phyloP scores from a whole-genome alignment of 2,113 vertebrate species.

The Axis porcinus region DNA sequence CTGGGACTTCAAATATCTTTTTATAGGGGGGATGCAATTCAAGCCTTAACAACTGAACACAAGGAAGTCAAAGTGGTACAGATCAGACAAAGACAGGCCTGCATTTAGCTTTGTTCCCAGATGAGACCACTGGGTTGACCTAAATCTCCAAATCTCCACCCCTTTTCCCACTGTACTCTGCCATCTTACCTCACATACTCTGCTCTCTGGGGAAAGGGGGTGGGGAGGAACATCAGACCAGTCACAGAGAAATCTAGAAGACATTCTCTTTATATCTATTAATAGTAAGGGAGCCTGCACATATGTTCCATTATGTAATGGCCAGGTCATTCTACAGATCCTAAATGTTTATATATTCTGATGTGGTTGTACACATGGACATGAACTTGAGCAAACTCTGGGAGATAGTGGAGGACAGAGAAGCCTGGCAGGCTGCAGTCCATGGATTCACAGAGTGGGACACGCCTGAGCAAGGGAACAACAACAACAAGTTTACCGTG shows the following conservation, averaged over 20 bases:
- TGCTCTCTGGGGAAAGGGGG: background rate
- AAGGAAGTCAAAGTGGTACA: background rate
- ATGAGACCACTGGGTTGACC: background rate
- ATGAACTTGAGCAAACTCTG: background rate
- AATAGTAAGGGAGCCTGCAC: background rate
- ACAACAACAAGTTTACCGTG: background rate
- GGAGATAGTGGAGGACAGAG: background rate
- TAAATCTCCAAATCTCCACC: background rate
- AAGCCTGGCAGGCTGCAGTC: background rate
- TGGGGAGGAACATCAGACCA: background rate
- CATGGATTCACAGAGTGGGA: background rate
- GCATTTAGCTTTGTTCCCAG: background rate
- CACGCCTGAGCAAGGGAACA: background rate
- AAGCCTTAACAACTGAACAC: background rate
- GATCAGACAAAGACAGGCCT: background rate
- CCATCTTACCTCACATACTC: background rate
- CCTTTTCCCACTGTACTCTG: background rate
- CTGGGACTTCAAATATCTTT: background rate
- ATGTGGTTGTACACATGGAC: background rate
- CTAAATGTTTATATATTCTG: background rate
- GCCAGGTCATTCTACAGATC: background rate
- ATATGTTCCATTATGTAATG: background rate
- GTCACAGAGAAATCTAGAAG: background rate
- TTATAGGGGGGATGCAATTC: background rate
- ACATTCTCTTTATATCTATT: background rate